These are phyloP conservation scores for Orthosia cruda DNA, from an alignment of 2,888 invertebrate species.

Conservation along the genomic window DNA sequence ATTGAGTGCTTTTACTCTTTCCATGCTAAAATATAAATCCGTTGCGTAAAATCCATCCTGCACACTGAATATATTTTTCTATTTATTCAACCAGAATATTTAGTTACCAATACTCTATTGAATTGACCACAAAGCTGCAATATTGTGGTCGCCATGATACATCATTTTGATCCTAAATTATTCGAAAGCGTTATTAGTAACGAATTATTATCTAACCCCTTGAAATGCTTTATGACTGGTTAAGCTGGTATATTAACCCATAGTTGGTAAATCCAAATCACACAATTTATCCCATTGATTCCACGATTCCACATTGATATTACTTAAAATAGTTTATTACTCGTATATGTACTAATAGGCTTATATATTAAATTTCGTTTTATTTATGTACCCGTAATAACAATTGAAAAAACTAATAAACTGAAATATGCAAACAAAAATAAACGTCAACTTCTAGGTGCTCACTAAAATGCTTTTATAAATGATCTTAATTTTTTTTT, in stretches of 20 bases:
- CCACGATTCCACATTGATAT: too few species aligned
- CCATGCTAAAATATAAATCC: neutral
- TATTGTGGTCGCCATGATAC: slow-evolving; percentile 36
- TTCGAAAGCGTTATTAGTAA: slow-evolving; percentile 36
- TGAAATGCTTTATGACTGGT: slow-evolving; percentile 18
- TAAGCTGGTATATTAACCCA: neutral
- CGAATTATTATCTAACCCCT: slow-evolving; percentile 30
- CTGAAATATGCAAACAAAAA: too few species aligned
- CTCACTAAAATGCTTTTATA: too few species aligned
- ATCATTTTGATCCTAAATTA: slow-evolving; percentile 47
- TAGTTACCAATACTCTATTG: slow-evolving; percentile 29
- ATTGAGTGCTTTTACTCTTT: neutral
- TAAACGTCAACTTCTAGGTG: too few species aligned
- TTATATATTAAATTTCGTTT: too few species aligned
- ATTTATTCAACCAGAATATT: slow-evolving; percentile 12
- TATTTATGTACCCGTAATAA: too few species aligned
- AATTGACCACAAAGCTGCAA: slow-evolving; percentile 28
- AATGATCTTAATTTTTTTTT: too few species aligned
- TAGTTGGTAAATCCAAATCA: too few species aligned
- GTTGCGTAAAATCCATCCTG: neutral
- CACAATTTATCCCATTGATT: too few species aligned
- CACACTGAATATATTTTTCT: slow-evolving; percentile 9
- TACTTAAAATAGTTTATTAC: too few species aligned
- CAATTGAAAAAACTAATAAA: too few species aligned
- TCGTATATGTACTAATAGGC: too few species aligned